phyloP scores from a whole-genome alignment of 2,888 invertebrate genomes.

The Sphaerophoria taeniata region DNA sequence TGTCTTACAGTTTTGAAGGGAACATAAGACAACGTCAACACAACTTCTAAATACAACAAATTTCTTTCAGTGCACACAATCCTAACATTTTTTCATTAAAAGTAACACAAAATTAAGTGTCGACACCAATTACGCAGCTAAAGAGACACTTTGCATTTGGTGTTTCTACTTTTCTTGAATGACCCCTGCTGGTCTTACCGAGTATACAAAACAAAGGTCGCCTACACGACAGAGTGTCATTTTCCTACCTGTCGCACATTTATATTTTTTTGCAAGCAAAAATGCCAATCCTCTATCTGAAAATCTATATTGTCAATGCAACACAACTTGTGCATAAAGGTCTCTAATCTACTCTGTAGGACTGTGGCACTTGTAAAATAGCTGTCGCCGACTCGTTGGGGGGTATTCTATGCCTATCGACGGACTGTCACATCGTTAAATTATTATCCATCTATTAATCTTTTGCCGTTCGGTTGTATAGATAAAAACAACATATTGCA shows the following conservation, averaged over 20 bases:
- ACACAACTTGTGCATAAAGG: slow-evolving; percentile 2
- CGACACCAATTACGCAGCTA: slow-evolving; percentile 9
- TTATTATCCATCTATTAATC: slow-evolving; percentile 44
- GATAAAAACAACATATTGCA: slow-evolving; percentile 32
- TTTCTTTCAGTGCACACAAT: not conserved
- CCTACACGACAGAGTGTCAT: slow-evolving; percentile 33
- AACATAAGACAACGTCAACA: no score
- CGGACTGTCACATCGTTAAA: slow-evolving; percentile 61
- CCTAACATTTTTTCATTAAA: slow-evolving; percentile 1
- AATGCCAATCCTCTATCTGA: slow-evolving; percentile 50
- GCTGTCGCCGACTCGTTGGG: slow-evolving; percentile 57
- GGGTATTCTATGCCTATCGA: slow-evolving; percentile 55
- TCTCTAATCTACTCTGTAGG: slow-evolving; percentile 1
- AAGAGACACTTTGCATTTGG: slow-evolving; percentile 33
- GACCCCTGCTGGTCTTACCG: slow-evolving; percentile 40
- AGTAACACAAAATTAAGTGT: not conserved
- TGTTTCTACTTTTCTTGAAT: slow-evolving; percentile 14
- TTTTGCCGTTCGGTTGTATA: not conserved
- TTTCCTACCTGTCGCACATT: slow-evolving; percentile 34
- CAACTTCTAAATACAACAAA: no score
- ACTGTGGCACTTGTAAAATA: slow-evolving; percentile 22
- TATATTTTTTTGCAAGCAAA: slow-evolving; percentile 25
- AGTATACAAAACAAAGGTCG: slow-evolving; percentile 12
- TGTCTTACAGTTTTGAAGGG: no score
- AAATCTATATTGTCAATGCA: slow-evolving; percentile 20